Evolutionary conservation across 2,113 vertebrate genomes (phyloP), one percentile per base, ranked within the genome.

Genomic region (Dendrocopos noguchii): DNA sequence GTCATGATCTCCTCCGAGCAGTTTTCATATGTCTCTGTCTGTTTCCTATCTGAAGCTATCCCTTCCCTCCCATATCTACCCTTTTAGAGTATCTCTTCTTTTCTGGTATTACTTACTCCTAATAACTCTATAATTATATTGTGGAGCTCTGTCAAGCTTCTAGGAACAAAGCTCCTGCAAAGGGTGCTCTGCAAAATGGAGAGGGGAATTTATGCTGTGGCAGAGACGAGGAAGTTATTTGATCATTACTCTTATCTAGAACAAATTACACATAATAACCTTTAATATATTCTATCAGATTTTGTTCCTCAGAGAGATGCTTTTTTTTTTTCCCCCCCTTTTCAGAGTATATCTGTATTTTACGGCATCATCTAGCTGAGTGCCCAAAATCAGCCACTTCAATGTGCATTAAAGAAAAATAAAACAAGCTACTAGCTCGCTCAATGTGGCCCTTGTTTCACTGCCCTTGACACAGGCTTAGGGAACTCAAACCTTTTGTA

Each of bases 401-500:
- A 91, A 87, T 91, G 92, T 84, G 70, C 96, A 95, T 88, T 95
- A 90, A 91, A 97, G 27, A 88, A 90, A 91, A 97, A 15, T 87
- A 87, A 87, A 93, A 78, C 59, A 81, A 84, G 88, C 53, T 20
- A 65, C 88, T 46, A 29, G 13, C 66, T 91, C 55, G 17, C 82
- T 97, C 91, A 98, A 98, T 96, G 96, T 57, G 2, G 72, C 83
- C 84, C 95, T 97, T 98, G 97, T 98, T 95, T 94, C 77, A 31
- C 86, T 91, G 95, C 92, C 97, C 96, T 90, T 96, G 97, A 97
- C 96, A 95, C 8, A 59, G 92, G 90, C 94, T 95, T 94, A 95
- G 92, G 53, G 7, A 95, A 92, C 94, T 86, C 76, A 95, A 96
- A 95, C 96, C 74, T 85, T 95, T 95, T 95, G 80, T 98, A 95